Percentiles rank a stretch among this genome's conserved stretches.
These are phyloP conservation scores for Hippoglossus stenolepis DNA, from an alignment of 2,113 vertebrate genomes.

Conservation along the genomic window DNA sequence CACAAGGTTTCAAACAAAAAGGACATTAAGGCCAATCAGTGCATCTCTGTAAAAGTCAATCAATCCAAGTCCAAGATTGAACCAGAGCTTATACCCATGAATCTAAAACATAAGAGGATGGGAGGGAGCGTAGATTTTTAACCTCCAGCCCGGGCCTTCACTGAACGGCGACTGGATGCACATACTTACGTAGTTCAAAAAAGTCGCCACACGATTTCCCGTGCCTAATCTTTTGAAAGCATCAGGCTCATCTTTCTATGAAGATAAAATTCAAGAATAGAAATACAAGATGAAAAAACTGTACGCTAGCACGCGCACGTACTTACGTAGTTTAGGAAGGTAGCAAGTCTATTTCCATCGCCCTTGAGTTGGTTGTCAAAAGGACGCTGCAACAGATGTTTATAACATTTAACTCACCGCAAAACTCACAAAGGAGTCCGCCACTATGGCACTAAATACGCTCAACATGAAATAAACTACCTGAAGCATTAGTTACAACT, in stretches of 20 bases:
- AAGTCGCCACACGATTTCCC: constrained; percentile 98
- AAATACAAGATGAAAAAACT: constrained; percentile 75
- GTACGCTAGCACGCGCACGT: constrained; percentile 69
- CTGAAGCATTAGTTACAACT: not conserved
- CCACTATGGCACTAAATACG: constrained; percentile 19
- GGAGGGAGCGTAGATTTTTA: not conserved
- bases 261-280: constrained; percentile 92
- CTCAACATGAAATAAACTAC: not conserved
- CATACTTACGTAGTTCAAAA: constrained; percentile 99
- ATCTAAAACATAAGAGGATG: not conserved
- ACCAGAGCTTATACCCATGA: constrained; percentile 51
- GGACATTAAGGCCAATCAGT: not conserved
- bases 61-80: constrained; percentile 78
- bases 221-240: constrained; percentile 99
- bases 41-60: constrained; percentile 60
- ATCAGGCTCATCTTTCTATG: constrained; percentile 98
- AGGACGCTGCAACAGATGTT: constrained; percentile 98
- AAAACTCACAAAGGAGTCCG: constrained; percentile 39
- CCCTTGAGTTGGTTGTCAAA: constrained; percentile 95
- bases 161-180: constrained; percentile 35
- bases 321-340: constrained; percentile 99
- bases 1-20: not conserved
- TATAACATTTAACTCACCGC: constrained; percentile 86
- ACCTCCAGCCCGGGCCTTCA: constrained; percentile 29
- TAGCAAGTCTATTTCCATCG: constrained; percentile 99